Evolutionary conservation across 2,888 invertebrate genomes (phyloP), one percentile per base, ranked within the genome.

Genomic region (Eucriotettix oculatus): DNA sequence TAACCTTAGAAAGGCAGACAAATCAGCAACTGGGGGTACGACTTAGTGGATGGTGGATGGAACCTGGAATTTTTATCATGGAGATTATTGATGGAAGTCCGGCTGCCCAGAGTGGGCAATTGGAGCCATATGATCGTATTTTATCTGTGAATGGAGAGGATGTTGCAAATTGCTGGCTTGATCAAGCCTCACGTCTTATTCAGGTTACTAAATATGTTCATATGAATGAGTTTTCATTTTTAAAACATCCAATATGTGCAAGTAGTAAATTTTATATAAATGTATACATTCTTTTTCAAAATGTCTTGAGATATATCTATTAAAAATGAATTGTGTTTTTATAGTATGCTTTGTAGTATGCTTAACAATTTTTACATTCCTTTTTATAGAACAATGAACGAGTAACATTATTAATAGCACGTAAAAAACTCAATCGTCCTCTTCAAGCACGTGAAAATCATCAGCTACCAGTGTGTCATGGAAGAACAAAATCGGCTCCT

Each of bases 141-240:
- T 67, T 76, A 54, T 73, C 74, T 66, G 74, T 76, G 55, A 76
- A 76, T 63, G 71, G 71, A 11, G 67, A 69, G 52, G 75, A 76
- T 66, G 71, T 75, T 43, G 68, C 71, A 0, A 70, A 71, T 63
- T 72, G 71, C 41, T 69, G 71, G n/a, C 72, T 75, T 61, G 75
- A 75, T 64, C 71, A 74, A 56, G 75, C 76, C 57, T 74, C 75
- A 40, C 62, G 64, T 42, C 65, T 69, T 48, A 68, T 69, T 52
- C 68, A 69, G 62, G 65, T 68, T 59, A 41, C 29, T 2, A 29
- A 29, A 29, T 29, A 29, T 29, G 29, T 29, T 29, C 29, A 29
- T 29, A 29, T 29, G 29, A 29, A 29, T 29, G 2, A 29, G 7
- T 29, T 2, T 29, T 29, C 29, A 29, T 5, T 29, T 7, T 29